Percentiles rank a stretch among this genome's conserved stretches.
phyloP scores from a whole-genome alignment of 2,888 invertebrate genomes.

The Drosophila barbarae region DNA sequence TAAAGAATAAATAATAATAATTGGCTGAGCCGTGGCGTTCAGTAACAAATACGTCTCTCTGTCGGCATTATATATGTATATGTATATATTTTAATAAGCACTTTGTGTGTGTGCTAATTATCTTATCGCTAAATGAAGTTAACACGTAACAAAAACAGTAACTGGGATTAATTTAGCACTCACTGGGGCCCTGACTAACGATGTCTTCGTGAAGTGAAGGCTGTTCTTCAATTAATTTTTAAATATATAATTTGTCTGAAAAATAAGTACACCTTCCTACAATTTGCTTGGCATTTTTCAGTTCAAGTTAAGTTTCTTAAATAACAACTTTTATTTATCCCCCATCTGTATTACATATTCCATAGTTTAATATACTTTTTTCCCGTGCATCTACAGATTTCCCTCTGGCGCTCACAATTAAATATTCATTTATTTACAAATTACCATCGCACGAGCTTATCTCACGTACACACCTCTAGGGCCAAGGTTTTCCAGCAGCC shows the following conservation, averaged over 20 bases:
- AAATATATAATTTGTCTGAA: not conserved
- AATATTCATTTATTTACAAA: conserved; percentile 21
- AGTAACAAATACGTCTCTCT: conserved; percentile 25
- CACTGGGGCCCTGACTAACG: conserved; percentile 7
- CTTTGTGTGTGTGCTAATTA: conserved; percentile 62
- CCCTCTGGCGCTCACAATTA: conserved; percentile 1
- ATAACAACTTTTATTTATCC: not conserved
- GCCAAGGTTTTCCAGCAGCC: conserved; percentile 10
- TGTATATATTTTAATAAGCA: conserved; percentile 56
- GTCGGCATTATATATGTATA: conserved; percentile 27
- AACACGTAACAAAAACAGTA: conserved; percentile 44
- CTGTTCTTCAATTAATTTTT: not conserved
- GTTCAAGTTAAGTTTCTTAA: not conserved
- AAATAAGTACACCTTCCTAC: not conserved
- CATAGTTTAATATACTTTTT: not conserved
- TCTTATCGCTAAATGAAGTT: conserved; percentile 65
- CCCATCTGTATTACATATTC: not conserved
- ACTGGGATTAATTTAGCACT: conserved; percentile 31
- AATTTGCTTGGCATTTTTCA: not conserved
- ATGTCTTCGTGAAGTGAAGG: conserved; percentile 15
- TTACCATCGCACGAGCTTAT: conserved; percentile 20
- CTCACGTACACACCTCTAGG: conserved; percentile 37
- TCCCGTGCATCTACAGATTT: not conserved
- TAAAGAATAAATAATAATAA: conserved; percentile 24
- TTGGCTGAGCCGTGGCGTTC: not conserved